phyloP scores from a whole-genome alignment of 2,113 vertebrate species.

The Eurystomus gularis region DNA sequence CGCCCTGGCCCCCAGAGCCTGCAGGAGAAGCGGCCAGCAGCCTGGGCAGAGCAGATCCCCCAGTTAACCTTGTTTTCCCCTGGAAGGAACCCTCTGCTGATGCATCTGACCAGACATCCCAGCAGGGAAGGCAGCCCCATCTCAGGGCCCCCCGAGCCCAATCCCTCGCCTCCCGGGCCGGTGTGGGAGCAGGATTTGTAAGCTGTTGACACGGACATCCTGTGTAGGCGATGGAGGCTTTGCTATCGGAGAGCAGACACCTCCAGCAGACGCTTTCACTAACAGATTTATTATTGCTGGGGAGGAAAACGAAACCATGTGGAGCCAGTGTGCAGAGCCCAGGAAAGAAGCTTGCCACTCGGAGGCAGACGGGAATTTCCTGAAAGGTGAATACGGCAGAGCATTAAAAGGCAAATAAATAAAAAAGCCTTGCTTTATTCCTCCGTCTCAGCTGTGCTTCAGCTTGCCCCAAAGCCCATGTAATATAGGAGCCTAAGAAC shows the following conservation, averaged over 20 bases:
- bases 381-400: constrained; percentile 53
- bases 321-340: neutral
- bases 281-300: constrained; percentile 30
- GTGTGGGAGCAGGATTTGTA: neutral
- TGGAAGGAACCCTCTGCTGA: rapidly evolving
- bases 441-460: neutral
- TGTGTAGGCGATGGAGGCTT: constrained; percentile 8
- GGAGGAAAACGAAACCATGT: constrained; percentile 38
- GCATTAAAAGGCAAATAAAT: constrained; percentile 59
- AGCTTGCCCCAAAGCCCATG: neutral
- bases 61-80: no score
- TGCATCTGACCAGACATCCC: neutral
- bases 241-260: neutral
- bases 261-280: constrained; percentile 36
- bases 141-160: neutral
- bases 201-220: constrained; percentile 49
- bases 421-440: neutral
- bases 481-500: neutral
- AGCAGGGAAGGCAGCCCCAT: neutral
- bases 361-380: constrained; percentile 61
- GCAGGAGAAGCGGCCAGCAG: neutral
- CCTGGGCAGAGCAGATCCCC: neutral
- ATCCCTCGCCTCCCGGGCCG: neutral
- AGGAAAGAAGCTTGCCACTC: neutral
- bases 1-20: rapidly evolving